Evolutionary conservation across 2,888 invertebrate genomes (phyloP).

Genomic region (Tetanocera ferruginea): DNA sequence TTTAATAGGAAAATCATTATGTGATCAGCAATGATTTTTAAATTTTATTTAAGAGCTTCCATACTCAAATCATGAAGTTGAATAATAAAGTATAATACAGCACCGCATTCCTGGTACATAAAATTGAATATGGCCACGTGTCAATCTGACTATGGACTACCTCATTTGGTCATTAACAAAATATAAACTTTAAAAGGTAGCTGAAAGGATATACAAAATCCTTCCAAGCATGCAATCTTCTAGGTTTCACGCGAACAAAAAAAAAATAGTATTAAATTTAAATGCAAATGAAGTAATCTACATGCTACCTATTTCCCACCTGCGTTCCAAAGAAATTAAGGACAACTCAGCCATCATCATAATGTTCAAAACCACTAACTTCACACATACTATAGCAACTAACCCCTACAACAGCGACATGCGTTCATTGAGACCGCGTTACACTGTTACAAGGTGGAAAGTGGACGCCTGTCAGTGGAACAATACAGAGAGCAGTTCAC

Average conservation of each 20-base stretch:
- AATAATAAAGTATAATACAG: too few relatives aligned
- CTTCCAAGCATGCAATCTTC: slow-evolving; percentile 13
- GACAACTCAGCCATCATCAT: slow-evolving; percentile 34
- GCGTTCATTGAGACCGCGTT: background rate
- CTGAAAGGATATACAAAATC: slow-evolving; percentile 3
- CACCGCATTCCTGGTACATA: background rate
- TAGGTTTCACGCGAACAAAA: background rate
- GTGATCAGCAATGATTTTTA: background rate
- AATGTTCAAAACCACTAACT: background rate
- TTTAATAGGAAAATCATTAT: background rate
- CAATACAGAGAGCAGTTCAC: background rate
- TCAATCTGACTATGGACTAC: background rate
- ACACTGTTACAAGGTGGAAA: background rate
- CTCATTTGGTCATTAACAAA: background rate
- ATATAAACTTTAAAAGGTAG: background rate
- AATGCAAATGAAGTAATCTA: slow-evolving; percentile 58
- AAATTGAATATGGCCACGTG: background rate
- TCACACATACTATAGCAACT: background rate
- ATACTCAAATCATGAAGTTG: too few relatives aligned
- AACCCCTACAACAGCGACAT: slow-evolving; percentile 1
- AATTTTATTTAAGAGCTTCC: too few relatives aligned
- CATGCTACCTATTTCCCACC: slow-evolving; percentile 13
- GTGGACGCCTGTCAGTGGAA: background rate
- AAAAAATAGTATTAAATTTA: slow-evolving; percentile 59
- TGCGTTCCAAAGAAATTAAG: slow-evolving; percentile 25